Evolutionary conservation across 2,113 vertebrate species (phyloP), one percentile per base, ranked within the genome.

Genomic region (Ranitomeya imitator): DNA sequence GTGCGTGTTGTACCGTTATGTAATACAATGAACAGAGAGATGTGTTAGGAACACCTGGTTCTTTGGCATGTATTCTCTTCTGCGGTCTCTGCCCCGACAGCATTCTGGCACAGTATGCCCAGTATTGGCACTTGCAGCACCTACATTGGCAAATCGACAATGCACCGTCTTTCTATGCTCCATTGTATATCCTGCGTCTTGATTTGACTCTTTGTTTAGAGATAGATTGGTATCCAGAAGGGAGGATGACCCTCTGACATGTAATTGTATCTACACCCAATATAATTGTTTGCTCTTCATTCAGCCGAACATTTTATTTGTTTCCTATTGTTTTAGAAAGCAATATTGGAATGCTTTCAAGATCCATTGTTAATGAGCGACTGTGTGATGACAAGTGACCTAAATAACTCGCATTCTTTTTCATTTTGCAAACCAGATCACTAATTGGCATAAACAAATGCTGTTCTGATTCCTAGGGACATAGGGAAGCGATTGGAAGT

Each of bases 401-500:
- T 54, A 83, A 67, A 83, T 83, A 83, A 83, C 69, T 52, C 14
- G 26, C 79, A 15, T 83, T 69, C 5, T 69, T 23, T 51, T 83
- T 54, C 80, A 31, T 67, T 65, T 63, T 3, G 18, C 81, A 67
- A 54, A 26, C 45, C 67, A 15, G 61, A 69, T 54, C 21, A 7
- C 61, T 83, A 83, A 54, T 67, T 83, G 81, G 21, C 60, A 67
- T 83, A 83, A 65, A 18, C 65, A 15, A 67, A 83, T 26, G 16
- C 55, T 26, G 14, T 16, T 77, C 45, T 0, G 61, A 84, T 90
- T 0, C 16, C 65, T 94, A 99, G 98, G 93, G 98, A 99, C 93
- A 99, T 99, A 0, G 97, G 96, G 90, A 97, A 95, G 90, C 95
- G 91, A 55, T 92, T 99, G 31, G 95, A 94, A 76, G 97, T 99